Conservation (phyloP, 2,113 vertebrate genomes). For the Oncorhynchus clarkii region DNA sequence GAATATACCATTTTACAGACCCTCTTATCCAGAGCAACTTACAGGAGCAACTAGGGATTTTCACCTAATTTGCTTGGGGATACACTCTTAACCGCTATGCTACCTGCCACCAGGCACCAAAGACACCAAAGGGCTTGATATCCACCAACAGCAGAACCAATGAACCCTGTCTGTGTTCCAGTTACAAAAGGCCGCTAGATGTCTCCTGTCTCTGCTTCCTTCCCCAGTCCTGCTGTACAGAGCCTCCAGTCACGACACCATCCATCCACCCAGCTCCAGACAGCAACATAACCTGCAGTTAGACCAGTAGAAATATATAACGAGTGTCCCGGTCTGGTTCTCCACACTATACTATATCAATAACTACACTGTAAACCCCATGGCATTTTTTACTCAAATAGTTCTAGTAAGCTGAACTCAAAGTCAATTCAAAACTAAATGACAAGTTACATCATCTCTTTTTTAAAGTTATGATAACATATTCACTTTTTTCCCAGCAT, state of each 20-base stretch:
- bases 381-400: neutral
- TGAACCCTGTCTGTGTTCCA: neutral
- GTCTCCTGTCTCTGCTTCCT: constrained; percentile 57
- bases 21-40: neutral
- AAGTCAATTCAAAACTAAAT: too few species aligned
- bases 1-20: neutral
- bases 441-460: too few species aligned
- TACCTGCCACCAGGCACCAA: neutral
- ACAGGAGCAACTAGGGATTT: too few species aligned
- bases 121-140: neutral
- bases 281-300: neutral
- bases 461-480: too few species aligned
- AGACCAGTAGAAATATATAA: constrained; percentile 6
- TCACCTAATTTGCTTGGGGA: too few species aligned
- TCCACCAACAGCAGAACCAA: neutral
- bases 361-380: neutral
- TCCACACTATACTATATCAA: neutral
- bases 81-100: neutral
- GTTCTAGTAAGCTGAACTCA: too few species aligned
- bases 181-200: constrained; percentile 57
- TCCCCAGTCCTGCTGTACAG: neutral
- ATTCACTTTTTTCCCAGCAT: too few species aligned
- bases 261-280: neutral
- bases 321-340: too few species aligned
- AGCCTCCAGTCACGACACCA: neutral